Base-by-base conservation (phyloP, 92 coral and sea anemone species). In the Scolanthus callimorphus region DNA sequence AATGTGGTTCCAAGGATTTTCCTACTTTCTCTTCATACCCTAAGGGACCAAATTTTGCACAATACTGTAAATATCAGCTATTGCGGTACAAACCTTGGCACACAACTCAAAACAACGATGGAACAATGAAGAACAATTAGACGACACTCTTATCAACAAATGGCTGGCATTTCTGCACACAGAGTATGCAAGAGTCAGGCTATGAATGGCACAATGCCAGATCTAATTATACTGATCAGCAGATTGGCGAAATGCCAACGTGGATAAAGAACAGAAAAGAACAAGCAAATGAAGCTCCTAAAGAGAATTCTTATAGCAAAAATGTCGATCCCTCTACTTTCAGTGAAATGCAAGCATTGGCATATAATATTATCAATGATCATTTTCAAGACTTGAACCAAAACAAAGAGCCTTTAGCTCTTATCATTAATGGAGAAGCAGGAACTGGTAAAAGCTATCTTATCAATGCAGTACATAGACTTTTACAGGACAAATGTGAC, bases 21-120 rank as follows among this genome's bases (percentile, higher is more conserved):
- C n/a, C n/a, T n/a, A n/a, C 64, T 26, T 80, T 73, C 59, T 81
- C 78, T 41, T 31, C 71, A 25, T 73, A 81, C 23, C 88, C 78
- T 43, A 81, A 74, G 48, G 88, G 88, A 60, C 27, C 20, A 45
- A 75, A 69, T 30, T 76, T 53, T 47, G 62, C 78, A 28, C 57
- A 62, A 6, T 76, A 62, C 25, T 69, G 89, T 51, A 82, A 82
- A 57, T 82, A 69, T 51, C 89, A 82, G 55, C 66, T 75, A 48
- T 59, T 81, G 58, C 74, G 76, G 29, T 62, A 74, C 62, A 65
- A 65, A 39, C 73, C 58, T 65, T 71, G 77, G 77, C 20, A 64
- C 31, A 58, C 27, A 27, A 27, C 66, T 10, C 78, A 67, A 45
- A 49, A 69, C 17, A 65, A 82, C 76, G 84, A 79, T n/a, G n/a